Conservation (phyloP, 2,797 vertebrate genomes). For the Sparidentex hasta region DNA sequence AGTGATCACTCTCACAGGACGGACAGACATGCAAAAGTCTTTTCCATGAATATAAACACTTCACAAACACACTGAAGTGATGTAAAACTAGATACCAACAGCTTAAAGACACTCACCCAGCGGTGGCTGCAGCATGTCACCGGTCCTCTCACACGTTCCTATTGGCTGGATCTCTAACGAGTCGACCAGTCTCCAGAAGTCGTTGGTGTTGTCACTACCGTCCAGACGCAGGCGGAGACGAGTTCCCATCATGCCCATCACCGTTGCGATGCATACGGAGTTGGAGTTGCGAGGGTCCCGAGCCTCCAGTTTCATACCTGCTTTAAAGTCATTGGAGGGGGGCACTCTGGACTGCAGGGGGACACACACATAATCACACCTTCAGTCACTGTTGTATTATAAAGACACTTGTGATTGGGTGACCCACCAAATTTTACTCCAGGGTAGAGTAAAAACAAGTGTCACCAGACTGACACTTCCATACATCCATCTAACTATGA, state of each 20-base stretch:
- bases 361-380: slow-evolving; percentile 34
- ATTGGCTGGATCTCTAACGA: slow-evolving; percentile 95
- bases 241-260: slow-evolving; percentile 94
- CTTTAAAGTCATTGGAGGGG: slow-evolving; percentile 94
- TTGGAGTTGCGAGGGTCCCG: slow-evolving; percentile 94
- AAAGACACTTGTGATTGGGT: background rate
- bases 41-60: background rate
- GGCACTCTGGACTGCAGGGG: slow-evolving; percentile 90
- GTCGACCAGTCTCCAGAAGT: slow-evolving; percentile 97
- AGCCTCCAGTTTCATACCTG: slow-evolving; percentile 97
- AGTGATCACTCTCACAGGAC: too few relatives aligned
- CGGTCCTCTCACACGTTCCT: slow-evolving; percentile 94
- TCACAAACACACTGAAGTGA: background rate
- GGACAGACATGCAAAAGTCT: too few relatives aligned
- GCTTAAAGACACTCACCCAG: slow-evolving; percentile 84
- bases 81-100: background rate
- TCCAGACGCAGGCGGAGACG: slow-evolving; percentile 93
- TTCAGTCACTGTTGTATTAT: slow-evolving; percentile 10
- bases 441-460: background rate
- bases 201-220: slow-evolving; percentile 96
- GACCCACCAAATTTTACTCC: background rate
- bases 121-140: slow-evolving; percentile 97
- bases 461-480: background rate
- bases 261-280: slow-evolving; percentile 95
- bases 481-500: background rate